A percentile compares a stretch with the other conserved stretches of the same genome.
Evolutionary conservation across 1,140 invertebrate species (phyloP).

Genomic region (Scaptomyza montana): DNA sequence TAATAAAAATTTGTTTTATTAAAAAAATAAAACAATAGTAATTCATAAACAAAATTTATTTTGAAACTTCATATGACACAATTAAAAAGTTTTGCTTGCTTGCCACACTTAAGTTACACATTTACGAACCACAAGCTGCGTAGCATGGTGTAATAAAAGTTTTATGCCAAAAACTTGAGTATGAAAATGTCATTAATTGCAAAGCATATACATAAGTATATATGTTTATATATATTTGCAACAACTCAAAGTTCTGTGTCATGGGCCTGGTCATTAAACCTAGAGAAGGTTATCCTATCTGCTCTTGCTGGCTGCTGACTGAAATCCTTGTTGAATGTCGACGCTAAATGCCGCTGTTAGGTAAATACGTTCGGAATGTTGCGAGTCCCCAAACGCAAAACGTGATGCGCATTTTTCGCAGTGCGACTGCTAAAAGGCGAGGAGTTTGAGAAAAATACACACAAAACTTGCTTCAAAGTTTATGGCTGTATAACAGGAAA

Average conservation of each 20-base stretch:
- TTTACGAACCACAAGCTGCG: background rate
- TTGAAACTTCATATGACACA: background rate
- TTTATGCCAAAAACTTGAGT: constrained; percentile 32
- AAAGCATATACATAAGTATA: background rate
- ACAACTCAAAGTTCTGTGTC: background rate
- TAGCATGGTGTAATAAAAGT: constrained; percentile 12
- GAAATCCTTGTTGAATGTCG: constrained; percentile 48
- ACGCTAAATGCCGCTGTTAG: constrained; percentile 67
- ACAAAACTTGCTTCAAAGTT: constrained; percentile 72
- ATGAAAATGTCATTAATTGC: constrained; percentile 45
- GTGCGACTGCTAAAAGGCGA: constrained; percentile 32
- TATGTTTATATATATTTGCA: background rate
- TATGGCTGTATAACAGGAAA: constrained; percentile 43
- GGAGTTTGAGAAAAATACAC: constrained; percentile 38
- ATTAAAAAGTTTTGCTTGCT: background rate
- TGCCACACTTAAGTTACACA: background rate
- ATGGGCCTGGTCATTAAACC: constrained; percentile 45
- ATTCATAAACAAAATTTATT: background rate
- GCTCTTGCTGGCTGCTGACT: background rate
- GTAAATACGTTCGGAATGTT: constrained; percentile 66
- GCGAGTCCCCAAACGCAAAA: constrained; percentile 64
- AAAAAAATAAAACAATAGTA: background rate
- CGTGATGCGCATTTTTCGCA: constrained; percentile 81
- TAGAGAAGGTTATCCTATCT: constrained; percentile 18
- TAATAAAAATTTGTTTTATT: background rate